Conservation (phyloP, 2,797 vertebrate genomes). For the Mastacembelus armatus region DNA sequence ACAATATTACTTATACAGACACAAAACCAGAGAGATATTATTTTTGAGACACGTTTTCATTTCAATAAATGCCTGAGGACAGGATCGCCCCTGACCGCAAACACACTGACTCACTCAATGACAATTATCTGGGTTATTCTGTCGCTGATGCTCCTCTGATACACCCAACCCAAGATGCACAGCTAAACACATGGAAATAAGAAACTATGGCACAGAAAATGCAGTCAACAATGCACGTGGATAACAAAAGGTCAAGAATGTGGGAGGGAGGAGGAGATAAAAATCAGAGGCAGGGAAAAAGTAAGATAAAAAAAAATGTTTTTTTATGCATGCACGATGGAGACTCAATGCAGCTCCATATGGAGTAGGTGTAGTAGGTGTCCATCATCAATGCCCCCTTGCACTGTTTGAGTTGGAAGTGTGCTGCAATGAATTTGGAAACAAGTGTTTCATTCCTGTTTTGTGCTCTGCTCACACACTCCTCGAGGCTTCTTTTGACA, state of each 20-base stretch:
- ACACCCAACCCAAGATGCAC: not conserved
- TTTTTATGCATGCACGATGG: slow-evolving; percentile 1
- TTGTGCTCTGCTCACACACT: slow-evolving; percentile 40
- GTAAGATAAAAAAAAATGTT: not conserved
- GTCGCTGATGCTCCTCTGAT: slow-evolving; percentile 24
- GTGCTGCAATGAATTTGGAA: slow-evolving; percentile 9
- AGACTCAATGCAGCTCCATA: not conserved
- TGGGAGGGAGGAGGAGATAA: not conserved
- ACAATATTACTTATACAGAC: slow-evolving; percentile 1
- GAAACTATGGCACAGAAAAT: not conserved
- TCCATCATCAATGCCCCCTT: slow-evolving; percentile 26
- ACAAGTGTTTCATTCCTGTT: slow-evolving; percentile 24
- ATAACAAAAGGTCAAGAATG: slow-evolving; percentile 4
- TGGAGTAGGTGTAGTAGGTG: not conserved
- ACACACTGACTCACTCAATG: slow-evolving; percentile 40
- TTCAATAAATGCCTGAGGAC: slow-evolving; percentile 44
- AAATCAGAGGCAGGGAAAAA: not conserved
- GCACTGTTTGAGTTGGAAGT: slow-evolving; percentile 13
- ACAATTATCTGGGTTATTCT: slow-evolving; percentile 33
- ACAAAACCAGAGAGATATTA: slow-evolving; percentile 19
- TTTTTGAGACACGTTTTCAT: slow-evolving; percentile 24
- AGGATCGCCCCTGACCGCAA: slow-evolving; percentile 35
- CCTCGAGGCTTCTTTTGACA: slow-evolving; percentile 53
- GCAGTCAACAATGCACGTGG: not conserved
- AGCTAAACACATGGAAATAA: not conserved